Conservation (phyloP, 2,888 invertebrate genomes). For the Troides helena region DNA sequence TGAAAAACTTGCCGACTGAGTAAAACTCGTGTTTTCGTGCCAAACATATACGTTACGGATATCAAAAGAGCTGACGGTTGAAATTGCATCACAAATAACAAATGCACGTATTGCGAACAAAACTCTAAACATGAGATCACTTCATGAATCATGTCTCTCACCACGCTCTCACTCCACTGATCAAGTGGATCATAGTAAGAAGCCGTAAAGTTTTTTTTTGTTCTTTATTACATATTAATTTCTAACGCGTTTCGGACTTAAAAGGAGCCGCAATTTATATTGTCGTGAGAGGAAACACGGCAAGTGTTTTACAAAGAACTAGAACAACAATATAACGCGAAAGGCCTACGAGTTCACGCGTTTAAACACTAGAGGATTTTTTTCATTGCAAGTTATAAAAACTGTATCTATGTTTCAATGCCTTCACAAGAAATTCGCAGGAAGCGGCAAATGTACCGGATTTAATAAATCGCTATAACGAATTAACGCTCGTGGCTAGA, state of each 20-base stretch:
- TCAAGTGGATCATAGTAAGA: constrained; percentile 20
- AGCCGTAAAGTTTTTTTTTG: constrained; percentile 14
- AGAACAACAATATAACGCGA: constrained; percentile 6
- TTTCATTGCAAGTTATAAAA: constrained; percentile 12
- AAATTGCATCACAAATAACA: constrained; percentile 25
- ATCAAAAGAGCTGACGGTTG: constrained; percentile 21
- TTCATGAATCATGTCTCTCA: constrained; percentile 28
- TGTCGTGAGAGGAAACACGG: constrained; percentile 1
- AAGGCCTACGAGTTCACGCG: constrained; percentile 12
- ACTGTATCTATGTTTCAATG: constrained; percentile 10
- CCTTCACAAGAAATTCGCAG: constrained; percentile 19
- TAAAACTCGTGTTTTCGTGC: constrained; percentile 23
- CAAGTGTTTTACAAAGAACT: constrained; percentile 17
- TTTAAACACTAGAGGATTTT: constrained; percentile 16
- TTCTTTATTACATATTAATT: constrained; percentile 14
- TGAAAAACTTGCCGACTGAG: constrained; percentile 1
- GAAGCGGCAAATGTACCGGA: constrained; percentile 19
- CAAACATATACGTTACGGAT: constrained; percentile 24
- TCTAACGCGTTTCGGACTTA: constrained; percentile 12
- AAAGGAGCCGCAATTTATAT: constrained; percentile 19
- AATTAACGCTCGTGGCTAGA: constrained; percentile 17
- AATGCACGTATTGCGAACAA: constrained; percentile 24
- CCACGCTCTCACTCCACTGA: neutral
- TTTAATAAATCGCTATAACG: constrained; percentile 22
- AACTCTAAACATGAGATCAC: constrained; percentile 26